A percentile compares a stretch with the other conserved stretches of the same genome.
Evolutionary conservation across 2,113 vertebrate genomes (phyloP).

Genomic region (Columba janthina): DNA sequence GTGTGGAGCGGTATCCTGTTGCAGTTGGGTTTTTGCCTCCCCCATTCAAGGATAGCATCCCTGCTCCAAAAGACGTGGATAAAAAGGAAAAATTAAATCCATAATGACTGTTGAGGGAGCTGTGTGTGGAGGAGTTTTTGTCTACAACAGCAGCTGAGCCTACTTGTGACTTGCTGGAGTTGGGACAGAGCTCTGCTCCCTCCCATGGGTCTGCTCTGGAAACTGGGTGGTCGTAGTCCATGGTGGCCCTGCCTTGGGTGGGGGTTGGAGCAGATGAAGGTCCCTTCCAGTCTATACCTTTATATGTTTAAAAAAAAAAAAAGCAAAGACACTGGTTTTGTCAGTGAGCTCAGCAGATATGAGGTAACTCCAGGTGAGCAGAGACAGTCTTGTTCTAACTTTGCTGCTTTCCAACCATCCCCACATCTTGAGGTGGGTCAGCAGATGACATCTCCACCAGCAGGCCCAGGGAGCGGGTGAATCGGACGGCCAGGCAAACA

Average conservation of each 20-base stretch:
- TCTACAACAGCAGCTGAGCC: not conserved
- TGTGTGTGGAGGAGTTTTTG: not conserved
- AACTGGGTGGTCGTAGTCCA: accelerated
- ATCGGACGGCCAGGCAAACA: accelerated
- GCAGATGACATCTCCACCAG: not conserved
- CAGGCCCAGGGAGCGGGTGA: not conserved
- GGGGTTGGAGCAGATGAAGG: not conserved
- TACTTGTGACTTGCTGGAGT: not conserved
- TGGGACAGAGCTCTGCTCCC: not conserved
- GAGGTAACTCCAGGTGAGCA: not conserved
- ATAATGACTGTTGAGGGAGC: not conserved
- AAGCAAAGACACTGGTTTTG: not conserved
- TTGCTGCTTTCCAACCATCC: not conserved
- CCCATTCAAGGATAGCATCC: not conserved
- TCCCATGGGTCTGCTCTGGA: not conserved
- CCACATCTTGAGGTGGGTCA: not conserved
- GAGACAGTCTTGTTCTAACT: not conserved
- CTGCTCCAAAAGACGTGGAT: not conserved
- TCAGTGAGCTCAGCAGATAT: not conserved
- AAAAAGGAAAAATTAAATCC: not conserved
- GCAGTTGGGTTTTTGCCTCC: not conserved
- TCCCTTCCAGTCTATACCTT: not conserved
- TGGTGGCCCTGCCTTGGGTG: not conserved
- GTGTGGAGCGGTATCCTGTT: not conserved
- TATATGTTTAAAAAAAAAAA: not conserved